Conservation (phyloP, 2,113 vertebrate species). For the Larimichthys polyactis region DNA sequence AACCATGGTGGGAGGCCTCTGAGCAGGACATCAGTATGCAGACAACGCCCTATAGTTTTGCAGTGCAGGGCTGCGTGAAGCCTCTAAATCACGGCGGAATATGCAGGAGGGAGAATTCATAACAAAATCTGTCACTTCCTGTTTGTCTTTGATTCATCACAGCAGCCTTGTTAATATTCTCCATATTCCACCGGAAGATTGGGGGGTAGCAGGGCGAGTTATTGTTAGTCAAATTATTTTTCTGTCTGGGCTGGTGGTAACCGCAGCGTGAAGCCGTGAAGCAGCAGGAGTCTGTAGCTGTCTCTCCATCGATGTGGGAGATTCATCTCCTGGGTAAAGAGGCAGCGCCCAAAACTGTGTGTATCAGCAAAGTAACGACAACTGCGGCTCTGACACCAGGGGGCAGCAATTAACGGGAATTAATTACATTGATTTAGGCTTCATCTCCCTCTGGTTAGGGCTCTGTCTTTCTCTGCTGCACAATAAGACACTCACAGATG, state of each 20-base stretch:
- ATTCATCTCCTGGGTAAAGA: slow-evolving; percentile 67
- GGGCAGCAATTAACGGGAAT: slow-evolving; percentile 80
- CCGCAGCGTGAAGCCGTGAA: slow-evolving; percentile 56
- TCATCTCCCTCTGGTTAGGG: slow-evolving; percentile 41
- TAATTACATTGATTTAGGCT: slow-evolving; percentile 76
- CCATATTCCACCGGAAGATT: slow-evolving; percentile 42
- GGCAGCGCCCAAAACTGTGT: slow-evolving; percentile 50
- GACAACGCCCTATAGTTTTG: slow-evolving; percentile 61
- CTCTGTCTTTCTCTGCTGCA: slow-evolving; percentile 33
- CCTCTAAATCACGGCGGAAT: slow-evolving; percentile 65
- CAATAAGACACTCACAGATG: slow-evolving; percentile 3
- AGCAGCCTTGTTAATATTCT: slow-evolving; percentile 57
- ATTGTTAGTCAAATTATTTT: background rate
- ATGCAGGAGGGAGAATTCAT: slow-evolving; percentile 67
- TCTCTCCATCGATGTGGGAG: slow-evolving; percentile 64
- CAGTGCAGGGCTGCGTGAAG: slow-evolving; percentile 64
- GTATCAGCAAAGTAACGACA: slow-evolving; percentile 75
- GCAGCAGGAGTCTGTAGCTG: slow-evolving; percentile 59
- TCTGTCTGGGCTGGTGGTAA: slow-evolving; percentile 20
- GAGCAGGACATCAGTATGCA: slow-evolving; percentile 69
- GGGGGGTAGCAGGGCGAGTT: background rate
- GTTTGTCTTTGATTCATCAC: slow-evolving; percentile 75
- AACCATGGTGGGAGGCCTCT: background rate
- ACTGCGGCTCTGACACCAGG: slow-evolving; percentile 61
- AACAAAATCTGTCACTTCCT: slow-evolving; percentile 68